Conservation (phyloP, 2,797 vertebrate species). For the Euphonia xanthogaster region DNA sequence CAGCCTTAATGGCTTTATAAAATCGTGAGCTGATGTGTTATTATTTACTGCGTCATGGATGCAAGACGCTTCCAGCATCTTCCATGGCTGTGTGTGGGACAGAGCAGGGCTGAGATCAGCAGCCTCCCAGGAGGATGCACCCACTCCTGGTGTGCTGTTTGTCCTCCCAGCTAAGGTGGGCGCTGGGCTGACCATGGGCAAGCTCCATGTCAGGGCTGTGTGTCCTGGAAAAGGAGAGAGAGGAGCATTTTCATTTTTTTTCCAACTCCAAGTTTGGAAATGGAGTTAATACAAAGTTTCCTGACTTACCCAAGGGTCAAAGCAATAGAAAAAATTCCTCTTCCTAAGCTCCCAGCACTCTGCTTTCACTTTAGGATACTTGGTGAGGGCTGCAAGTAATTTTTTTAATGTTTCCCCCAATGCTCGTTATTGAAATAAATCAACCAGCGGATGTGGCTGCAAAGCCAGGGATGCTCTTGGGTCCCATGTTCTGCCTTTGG, state of each 20-base stretch:
- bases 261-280: not conserved
- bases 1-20: not conserved
- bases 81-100: not conserved
- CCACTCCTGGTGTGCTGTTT: not conserved
- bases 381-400: not conserved
- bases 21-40: not conserved
- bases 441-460: not conserved
- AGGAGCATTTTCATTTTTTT: not conserved
- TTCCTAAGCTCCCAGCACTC: not conserved
- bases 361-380: conserved; percentile 26
- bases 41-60: not conserved
- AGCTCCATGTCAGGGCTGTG: not conserved
- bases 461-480: not conserved
- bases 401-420: not conserved
- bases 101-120: not conserved
- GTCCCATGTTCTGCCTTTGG: conserved; percentile 22
- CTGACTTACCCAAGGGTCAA: not conserved
- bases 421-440: conserved; percentile 9
- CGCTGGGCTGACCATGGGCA: not conserved
- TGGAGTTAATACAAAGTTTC: not conserved
- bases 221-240: not conserved
- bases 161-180: not conserved
- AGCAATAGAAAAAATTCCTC: not conserved
- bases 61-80: not conserved
- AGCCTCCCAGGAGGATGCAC: not conserved